Conservation (phyloP, 2,113 vertebrate species). For the Petaurus breviceps region DNA sequence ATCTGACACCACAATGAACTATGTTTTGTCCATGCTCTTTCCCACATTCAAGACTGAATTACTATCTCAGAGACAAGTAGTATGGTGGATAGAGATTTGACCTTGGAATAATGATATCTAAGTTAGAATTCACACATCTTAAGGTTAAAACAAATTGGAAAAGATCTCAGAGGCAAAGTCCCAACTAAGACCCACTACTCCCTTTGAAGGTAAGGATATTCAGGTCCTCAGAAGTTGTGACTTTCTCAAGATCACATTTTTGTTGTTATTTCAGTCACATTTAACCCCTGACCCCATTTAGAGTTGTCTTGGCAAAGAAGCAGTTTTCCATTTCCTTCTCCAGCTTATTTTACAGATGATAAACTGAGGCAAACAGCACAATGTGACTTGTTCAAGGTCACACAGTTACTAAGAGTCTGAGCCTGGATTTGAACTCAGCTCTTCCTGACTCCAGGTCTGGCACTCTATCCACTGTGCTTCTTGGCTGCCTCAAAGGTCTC, state of each 20-base stretch:
- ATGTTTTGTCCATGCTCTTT: not conserved
- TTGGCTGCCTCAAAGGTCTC: not conserved
- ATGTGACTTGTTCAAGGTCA: no score
- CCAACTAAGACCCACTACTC: not conserved
- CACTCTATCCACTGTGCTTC: no score
- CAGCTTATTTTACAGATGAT: no score
- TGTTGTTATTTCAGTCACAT: no score
- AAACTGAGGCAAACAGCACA: not conserved
- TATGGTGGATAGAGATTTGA: not conserved
- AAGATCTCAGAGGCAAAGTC: not conserved
- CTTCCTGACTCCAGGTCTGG: no score
- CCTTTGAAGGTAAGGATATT: not conserved
- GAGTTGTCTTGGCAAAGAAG: no score
- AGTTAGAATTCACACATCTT: not conserved
- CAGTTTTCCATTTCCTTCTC: no score
- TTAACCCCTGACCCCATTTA: no score
- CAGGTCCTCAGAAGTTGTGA: not conserved
- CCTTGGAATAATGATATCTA: not conserved
- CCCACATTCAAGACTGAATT: not conserved
- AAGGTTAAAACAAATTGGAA: not conserved
- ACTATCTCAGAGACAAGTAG: not conserved
- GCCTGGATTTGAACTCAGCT: no score
- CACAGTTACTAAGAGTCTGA: no score
- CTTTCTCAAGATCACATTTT: not conserved
- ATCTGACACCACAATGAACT: not conserved